Evolutionary conservation across 2,888 invertebrate genomes (phyloP), one percentile per base, ranked within the genome.

Genomic region (Dinocampus coccinellae): DNA sequence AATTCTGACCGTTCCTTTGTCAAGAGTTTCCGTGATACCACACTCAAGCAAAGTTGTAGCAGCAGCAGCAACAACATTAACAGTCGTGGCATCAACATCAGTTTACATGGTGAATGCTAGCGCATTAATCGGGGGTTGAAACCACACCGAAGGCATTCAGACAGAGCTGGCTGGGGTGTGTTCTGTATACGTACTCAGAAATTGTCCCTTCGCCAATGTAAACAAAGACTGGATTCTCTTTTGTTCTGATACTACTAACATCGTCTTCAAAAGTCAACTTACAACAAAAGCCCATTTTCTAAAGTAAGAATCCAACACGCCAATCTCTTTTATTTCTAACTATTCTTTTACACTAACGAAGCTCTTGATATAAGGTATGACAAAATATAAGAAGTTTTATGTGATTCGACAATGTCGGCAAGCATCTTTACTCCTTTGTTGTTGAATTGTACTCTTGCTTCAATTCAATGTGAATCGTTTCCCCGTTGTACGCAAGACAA

Each of bases 101-200:
- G 47, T 47, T 16, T 20, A 47, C 16, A 4, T 20, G 9, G 20
- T 16, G 47, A 47, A 47, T 47, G 9, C 20, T 47, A n/a, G 24
- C 22, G 69, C 33, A 69, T 61, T 69, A 69, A 69, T 69, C 55
- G 69, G n/a, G 69, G 60, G 52, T 42, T 69, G 62, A 34, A 69
- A 69, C 69, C 42, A 10, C 42, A 22, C 24, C 52, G 20, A 68
- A 57, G 52, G 61, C 36, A 68, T 24, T 26, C 22, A 34, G 36
- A 26, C 34, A 68, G 52, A 29, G 39, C 24, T 24, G 42, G 39
- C 24, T 24, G 11, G 33, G 33, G 16, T 16, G 58, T 10, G 26
- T 11, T 26, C 11, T 57, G 34, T 53, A 47, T 42, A 69, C 62
- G 53, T 62, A 62, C 62, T 34, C 53, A n/a, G n/a, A 53, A 34